These are phyloP conservation scores for Mergus octosetaceus DNA, from an alignment of 2,797 vertebrate species.

Conservation along the genomic window DNA sequence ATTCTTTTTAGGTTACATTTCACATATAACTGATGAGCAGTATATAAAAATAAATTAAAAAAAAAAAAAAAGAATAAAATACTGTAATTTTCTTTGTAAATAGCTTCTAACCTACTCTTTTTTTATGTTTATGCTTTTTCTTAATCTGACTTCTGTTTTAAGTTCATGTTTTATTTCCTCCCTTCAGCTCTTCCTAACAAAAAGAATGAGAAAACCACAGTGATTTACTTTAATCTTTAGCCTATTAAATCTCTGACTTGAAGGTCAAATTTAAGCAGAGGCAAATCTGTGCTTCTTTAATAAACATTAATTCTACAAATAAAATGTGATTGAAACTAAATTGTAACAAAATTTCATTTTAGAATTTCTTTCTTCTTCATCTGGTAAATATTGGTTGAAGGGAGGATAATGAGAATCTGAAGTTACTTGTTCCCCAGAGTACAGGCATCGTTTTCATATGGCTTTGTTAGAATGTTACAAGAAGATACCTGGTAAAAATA, in stretches of 20 bases:
- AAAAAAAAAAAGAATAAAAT: neutral
- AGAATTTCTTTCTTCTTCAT: constrained; percentile 35
- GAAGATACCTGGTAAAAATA: neutral
- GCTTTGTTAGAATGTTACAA: constrained; percentile 43
- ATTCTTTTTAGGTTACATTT: neutral
- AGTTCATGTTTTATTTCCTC: constrained; percentile 2
- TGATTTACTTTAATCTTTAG: constrained; percentile 39
- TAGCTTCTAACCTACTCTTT: neutral
- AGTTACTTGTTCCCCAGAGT: constrained; percentile 14
- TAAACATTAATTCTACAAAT: constrained; percentile 55
- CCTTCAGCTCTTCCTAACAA: neutral
- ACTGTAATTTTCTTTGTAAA: neutral
- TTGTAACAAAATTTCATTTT: constrained; percentile 32
- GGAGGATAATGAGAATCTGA: constrained; percentile 40
- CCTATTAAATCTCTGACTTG: constrained; percentile 59
- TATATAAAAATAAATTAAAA: neutral
- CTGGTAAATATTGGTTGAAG: constrained; percentile 51
- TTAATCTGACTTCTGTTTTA: neutral
- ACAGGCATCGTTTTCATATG: neutral
- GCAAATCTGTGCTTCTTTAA: constrained; percentile 39
- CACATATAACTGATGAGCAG: neutral
- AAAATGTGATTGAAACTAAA: constrained; percentile 29
- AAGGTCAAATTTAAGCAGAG: constrained; percentile 69
- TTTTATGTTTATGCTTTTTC: neutral
- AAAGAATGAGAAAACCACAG: constrained; percentile 3